Conservation (phyloP, 2,113 vertebrate species). For the Diphyllodes magnificus region DNA sequence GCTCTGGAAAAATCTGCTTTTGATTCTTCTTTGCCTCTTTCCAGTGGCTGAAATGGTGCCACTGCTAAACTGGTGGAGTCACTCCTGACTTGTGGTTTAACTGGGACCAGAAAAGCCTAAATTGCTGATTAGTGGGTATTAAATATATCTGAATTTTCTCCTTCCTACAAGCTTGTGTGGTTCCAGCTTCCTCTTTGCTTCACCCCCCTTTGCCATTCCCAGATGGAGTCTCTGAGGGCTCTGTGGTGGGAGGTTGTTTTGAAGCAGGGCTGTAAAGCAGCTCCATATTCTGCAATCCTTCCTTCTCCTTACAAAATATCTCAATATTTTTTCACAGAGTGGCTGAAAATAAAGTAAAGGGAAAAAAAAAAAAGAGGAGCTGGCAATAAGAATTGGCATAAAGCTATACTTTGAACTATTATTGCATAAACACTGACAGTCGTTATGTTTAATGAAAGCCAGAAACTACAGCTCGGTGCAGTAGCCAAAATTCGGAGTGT, state of each 20-base stretch:
- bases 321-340: not conserved
- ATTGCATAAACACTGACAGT: not conserved
- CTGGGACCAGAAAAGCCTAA: not conserved
- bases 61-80: not conserved
- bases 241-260: not conserved
- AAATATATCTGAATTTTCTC: not conserved
- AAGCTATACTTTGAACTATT: not conserved
- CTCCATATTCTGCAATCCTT: not conserved
- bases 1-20: not conserved
- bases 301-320: not conserved
- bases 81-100: not conserved
- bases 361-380: not conserved
- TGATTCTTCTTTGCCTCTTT: not conserved
- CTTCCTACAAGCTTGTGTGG: not conserved
- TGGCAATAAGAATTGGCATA: not conserved
- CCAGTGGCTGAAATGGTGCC: not conserved
- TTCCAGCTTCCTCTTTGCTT: not conserved
- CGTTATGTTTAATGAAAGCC: not conserved
- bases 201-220: not conserved
- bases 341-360: not conserved
- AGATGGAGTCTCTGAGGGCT: not conserved
- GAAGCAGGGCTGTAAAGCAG: not conserved
- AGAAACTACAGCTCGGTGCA: not conserved
- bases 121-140: not conserved
- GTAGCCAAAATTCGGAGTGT: not conserved